Evolutionary conservation across 1,140 invertebrate species (phyloP), one percentile per base, ranked within the genome.

Genomic region (Bicyclus anynana): DNA sequence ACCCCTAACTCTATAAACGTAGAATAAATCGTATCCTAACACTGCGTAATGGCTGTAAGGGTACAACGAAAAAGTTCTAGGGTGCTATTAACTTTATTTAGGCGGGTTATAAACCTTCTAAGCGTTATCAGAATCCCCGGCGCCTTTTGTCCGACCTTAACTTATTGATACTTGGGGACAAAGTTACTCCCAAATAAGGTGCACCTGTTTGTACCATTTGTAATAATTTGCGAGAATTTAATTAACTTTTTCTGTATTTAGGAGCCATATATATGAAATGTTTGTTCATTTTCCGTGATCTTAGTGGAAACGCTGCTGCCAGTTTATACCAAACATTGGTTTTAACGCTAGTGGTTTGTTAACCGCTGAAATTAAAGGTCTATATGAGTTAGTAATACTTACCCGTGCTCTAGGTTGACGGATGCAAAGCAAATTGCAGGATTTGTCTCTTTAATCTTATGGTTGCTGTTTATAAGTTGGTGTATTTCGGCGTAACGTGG

Each of bases 51-150:
- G 70, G 74, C 65, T 66, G 72, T 72, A 71, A 73, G 73, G 77
- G 74, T 72, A 74, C 72, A 72, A 63, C 71, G 80, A 79, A 84
- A 80, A 81, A 84, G 69, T 84, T 80, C 69, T 65, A 40, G 68
- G 59, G 65, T 72, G 78, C 80, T 76, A 80, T 80, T 80, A 83
- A 80, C 68, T 73, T 83, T 83, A 80, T 83, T 83, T 83, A 84
- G 82, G 74, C 65, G 66, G 65, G 72, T 77, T 80, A 80, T 80
- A 84, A 84, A 84, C 67, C 74, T 72, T 82, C 80, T 79, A 68
- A 77, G 74, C 76, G 75, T 77, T 84, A 84, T 84, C 81, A 78
- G 59, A 65, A 69, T 75, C 69, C 76, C 50, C 67, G 18, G 40
- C 40, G 40, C 40, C n/a, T 44, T 44, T 44, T 44, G 40, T 44